Base-by-base conservation (phyloP, 2,888 invertebrate genomes). In the Phlogophora meticulosa region DNA sequence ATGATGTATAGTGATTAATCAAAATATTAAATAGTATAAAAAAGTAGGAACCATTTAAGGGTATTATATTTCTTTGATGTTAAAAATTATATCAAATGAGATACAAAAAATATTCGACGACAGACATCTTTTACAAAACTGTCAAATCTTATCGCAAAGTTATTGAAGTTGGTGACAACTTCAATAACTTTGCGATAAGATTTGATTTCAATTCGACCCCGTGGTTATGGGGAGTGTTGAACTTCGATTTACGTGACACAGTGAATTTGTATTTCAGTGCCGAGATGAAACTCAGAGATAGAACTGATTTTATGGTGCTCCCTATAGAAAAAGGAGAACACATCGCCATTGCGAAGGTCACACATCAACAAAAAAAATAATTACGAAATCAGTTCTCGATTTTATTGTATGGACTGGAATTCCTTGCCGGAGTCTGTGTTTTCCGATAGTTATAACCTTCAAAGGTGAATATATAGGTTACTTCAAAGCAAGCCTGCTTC, bases 141-240 rank as follows among this genome's bases (percentile, higher is more conserved):
- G 53, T 40, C 53, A 62, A 56, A 20, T 55, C 56, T 57, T 34
- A 42, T 45, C 48, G 56, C 76, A 76, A 65, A 32, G 72, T n/a
- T n/a, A n/a, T n/a, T n/a, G n/a, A n/a, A n/a, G n/a, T n/a, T n/a
- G n/a, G n/a, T n/a, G n/a, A n/a, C 62, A 58, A 43, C 42, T 38
- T 60, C 34, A 48, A 70, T 62, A 55, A 42, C 57, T 57, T 28
- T 42, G n/a, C 55, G 68, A 78, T 73, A 80, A 69, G 65, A 67
- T 75, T 75, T 68, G 76, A 82, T 77, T 74, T 77, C 82, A 78
- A 82, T 77, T 74, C 56, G 46, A 62, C 57, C 40, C 60, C 53
- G 59, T 73, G 56, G 67, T 72, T 69, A 73, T 61, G 70, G 63
- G 57, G 20, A 57, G 36, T 4, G 45, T 34, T 62, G 61, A 72